A percentile compares a stretch with the other conserved stretches of the same genome.
These are phyloP conservation scores for Darevskia nairensis DNA, from an alignment of 2,797 vertebrate genomes.

Conservation along the genomic window DNA sequence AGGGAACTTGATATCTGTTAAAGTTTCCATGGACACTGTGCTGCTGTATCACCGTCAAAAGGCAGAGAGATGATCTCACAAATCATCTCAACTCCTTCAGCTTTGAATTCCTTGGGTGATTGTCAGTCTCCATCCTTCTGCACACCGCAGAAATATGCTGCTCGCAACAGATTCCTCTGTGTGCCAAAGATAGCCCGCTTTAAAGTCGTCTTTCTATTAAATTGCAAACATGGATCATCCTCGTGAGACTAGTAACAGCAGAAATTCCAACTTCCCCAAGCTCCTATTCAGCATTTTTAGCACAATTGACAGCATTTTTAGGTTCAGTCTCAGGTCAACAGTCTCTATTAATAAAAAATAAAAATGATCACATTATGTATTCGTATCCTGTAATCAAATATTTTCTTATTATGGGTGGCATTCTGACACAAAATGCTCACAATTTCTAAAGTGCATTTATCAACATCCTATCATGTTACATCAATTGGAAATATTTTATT, in stretches of 20 bases:
- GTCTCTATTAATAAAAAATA: too few relatives aligned
- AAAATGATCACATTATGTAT: neutral
- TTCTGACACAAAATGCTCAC: neutral
- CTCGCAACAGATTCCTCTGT: neutral
- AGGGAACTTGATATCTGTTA: neutral
- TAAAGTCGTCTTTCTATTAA: slow-evolving; percentile 5
- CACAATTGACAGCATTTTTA: neutral
- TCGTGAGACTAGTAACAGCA: neutral
- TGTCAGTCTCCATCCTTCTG: neutral
- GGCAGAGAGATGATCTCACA: neutral
- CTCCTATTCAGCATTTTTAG: neutral
- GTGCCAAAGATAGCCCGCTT: neutral
- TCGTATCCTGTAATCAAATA: neutral
- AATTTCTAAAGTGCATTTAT: neutral
- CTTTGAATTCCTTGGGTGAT: slow-evolving; percentile 3
- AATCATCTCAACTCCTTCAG: neutral
- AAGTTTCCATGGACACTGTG: neutral
- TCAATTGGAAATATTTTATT: neutral
- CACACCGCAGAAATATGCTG: slow-evolving; percentile 1
- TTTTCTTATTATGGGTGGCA: neutral
- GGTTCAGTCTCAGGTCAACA: neutral
- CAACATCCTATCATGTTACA: neutral
- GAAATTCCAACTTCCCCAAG: slow-evolving; percentile 1
- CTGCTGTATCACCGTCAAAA: neutral
- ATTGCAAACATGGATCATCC: slow-evolving; percentile 15